These are phyloP conservation scores for Pantherophis guttatus DNA, from an alignment of 2,113 vertebrate species.

Conservation along the genomic window DNA sequence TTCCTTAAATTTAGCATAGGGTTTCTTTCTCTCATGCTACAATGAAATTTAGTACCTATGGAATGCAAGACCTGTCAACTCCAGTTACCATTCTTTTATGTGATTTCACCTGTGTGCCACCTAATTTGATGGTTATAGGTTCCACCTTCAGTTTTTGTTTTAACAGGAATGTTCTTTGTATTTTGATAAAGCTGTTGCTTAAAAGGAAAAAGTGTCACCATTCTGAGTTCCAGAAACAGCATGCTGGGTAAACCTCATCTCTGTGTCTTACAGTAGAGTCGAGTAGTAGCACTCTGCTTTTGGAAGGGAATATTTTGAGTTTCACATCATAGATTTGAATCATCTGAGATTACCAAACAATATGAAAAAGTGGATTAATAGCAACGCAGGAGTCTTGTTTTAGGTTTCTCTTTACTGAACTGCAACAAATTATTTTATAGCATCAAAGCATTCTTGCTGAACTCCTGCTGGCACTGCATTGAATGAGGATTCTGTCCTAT, in stretches of 20 bases:
- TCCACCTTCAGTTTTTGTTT: not conserved
- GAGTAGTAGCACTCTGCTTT: not conserved
- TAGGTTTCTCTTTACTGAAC: not conserved
- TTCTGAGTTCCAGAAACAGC: not conserved
- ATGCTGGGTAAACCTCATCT: not conserved
- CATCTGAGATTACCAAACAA: not conserved
- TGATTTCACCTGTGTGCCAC: slow-evolving; percentile 6
- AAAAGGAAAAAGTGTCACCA: not conserved
- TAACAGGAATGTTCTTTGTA: not conserved
- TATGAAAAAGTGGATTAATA: not conserved
- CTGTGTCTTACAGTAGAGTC: not conserved
- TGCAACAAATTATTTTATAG: not conserved
- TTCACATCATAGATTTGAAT: not conserved
- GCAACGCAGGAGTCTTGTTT: not conserved
- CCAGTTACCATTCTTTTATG: not conserved
- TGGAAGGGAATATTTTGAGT: not conserved
- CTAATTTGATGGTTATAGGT: slow-evolving; percentile 10
- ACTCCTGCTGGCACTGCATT: not conserved
- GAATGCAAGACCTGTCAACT: slow-evolving; percentile 10
- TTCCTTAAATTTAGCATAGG: not conserved
- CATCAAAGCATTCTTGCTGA: not conserved
- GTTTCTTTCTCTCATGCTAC: not conserved
- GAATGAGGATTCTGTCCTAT: not conserved
- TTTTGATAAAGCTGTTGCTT: slow-evolving; percentile 2
- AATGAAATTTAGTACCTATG: slow-evolving; percentile 5